These are phyloP conservation scores for Cephalophus harveyi DNA, from an alignment of 2,113 vertebrate species.

Conservation along the genomic window DNA sequence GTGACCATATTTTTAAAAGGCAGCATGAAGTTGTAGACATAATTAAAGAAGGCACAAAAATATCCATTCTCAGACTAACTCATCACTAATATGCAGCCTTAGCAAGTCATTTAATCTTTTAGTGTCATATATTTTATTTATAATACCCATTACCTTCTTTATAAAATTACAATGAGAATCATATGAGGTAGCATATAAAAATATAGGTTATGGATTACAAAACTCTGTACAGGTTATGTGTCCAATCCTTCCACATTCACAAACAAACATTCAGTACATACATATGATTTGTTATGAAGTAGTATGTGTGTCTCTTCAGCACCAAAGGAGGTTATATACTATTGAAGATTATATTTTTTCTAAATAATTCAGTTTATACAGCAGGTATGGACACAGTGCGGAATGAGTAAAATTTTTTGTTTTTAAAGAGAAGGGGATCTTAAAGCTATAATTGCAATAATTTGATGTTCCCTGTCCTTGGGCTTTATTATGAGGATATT, in stretches of 20 bases:
- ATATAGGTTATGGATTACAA: not conserved
- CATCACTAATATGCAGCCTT: not conserved
- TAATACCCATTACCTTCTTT: not conserved
- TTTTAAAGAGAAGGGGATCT: not conserved
- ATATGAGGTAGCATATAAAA: not conserved
- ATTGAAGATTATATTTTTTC: not conserved
- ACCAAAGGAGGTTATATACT: not conserved
- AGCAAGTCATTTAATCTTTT: not conserved
- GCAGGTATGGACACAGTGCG: not conserved
- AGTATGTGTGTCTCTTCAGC: not conserved
- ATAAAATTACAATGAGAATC: not conserved
- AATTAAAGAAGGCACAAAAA: not conserved
- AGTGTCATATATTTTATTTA: not conserved
- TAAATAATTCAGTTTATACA: not conserved
- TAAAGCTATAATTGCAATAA: not conserved
- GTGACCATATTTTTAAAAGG: not conserved
- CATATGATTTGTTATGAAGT: not conserved
- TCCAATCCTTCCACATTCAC: not conserved
- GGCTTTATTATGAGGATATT: slow-evolving; percentile 11
- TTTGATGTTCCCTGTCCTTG: not conserved
- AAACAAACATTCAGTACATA: not conserved
- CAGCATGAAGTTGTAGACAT: not conserved
- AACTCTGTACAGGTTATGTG: not conserved
- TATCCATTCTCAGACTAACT: not conserved
- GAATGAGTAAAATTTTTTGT: not conserved